A percentile compares a stretch with the other conserved stretches of the same genome.
Conservation (phyloP, 2,113 vertebrate species). For the Cervus canadensis region DNA sequence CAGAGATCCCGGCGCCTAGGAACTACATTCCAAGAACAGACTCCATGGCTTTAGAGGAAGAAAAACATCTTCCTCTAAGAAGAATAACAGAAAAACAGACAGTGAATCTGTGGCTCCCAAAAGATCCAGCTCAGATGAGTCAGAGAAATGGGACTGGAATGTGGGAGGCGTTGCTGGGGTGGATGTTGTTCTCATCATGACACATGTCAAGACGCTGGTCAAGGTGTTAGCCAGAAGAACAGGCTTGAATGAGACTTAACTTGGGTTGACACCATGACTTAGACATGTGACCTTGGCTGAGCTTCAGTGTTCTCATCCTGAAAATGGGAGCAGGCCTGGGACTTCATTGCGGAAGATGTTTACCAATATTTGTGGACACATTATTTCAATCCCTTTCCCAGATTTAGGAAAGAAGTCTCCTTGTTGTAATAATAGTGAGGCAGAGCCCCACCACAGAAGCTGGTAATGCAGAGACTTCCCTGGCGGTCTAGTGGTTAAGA, state of each 20-base stretch:
- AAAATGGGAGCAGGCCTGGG: background rate
- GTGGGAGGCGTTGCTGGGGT: background rate
- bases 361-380: background rate
- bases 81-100: background rate
- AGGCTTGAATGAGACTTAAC: background rate
- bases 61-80: background rate
- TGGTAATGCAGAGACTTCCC: background rate
- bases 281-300: background rate
- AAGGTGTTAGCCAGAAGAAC: background rate
- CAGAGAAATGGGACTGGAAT: background rate
- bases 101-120: background rate
- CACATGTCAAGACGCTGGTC: background rate
- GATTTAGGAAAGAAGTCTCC: background rate
- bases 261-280: background rate
- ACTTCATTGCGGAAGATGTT: background rate
- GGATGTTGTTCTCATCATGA: background rate
- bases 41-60: background rate
- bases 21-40: background rate
- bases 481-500: background rate
- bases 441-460: background rate
- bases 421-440: background rate
- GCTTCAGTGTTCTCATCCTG: background rate
- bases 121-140: background rate
- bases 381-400: background rate
- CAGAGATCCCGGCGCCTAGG: background rate